Evolutionary conservation across 1,140 invertebrate species (phyloP), one percentile per base, ranked within the genome.

Genomic region (Triops cancriformis): DNA sequence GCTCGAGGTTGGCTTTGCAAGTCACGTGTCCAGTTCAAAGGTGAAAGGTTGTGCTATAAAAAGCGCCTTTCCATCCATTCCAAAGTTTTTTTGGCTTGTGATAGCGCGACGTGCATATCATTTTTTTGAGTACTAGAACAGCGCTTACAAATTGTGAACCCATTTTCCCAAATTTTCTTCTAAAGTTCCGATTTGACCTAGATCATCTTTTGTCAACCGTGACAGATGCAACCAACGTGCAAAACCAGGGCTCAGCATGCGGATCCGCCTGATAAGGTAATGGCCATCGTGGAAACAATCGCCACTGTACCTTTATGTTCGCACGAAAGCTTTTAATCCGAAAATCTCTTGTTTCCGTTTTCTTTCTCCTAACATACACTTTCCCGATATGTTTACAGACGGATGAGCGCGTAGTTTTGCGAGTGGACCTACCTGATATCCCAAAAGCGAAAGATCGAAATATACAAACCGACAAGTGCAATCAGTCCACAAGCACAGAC

Each of bases 151-250:
- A 12, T 64, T 64, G n/a, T 18, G 4, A 18, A 23, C 14, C 14
- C 6, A 6, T 64, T 64, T 23, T 18, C 51, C 18, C 9, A 1
- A 18, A 64, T 23, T 4, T 64, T 18, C 14, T 64, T 0, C 23
- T 6, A 64, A 64, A 18, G 0, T n/a, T 64, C 18, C 23, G 18
- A 12, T 64, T 18, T 64, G 51, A 64, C 51, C 51, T 64, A 64
- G 51, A 64, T 64, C 18, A 14, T 23, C 51, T 64, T 64, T 5
- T 14, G n/a, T 23, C 51, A 64, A n/a, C 10, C n/a, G 51, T 64
- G 51, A 64, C 51, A 64, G 51, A 64, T 64, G 51, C 51, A 64
- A 64, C 51, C 51, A 64, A 64, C 51, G 51, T 64, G 51, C 51
- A 64, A 64, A 64, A 64, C 51, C 51, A 64, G 51, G 51, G 23